Conservation (phyloP, 2,888 invertebrate genomes). For the Lymantria dispar region DNA sequence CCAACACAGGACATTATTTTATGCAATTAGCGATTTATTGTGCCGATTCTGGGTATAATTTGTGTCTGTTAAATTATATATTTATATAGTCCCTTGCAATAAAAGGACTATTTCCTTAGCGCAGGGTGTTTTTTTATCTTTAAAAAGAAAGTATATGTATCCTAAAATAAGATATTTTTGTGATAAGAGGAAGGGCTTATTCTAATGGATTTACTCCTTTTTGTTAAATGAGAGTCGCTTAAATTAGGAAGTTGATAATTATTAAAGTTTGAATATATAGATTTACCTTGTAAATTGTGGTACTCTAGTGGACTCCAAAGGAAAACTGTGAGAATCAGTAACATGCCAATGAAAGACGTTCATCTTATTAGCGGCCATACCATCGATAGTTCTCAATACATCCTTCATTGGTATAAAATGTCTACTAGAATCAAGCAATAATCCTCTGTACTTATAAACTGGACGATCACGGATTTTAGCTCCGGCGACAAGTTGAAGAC, state of each 20-base stretch:
- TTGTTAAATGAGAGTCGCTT: too few relatives aligned
- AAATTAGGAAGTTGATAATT: not conserved
- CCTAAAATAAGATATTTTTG: too few relatives aligned
- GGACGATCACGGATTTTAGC: conserved; percentile 90
- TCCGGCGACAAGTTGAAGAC: conserved; percentile 83
- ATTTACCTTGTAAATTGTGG: conserved; percentile 88
- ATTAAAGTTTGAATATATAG: not conserved
- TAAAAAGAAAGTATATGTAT: too few relatives aligned
- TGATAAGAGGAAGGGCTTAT: too few relatives aligned
- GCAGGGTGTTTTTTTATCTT: too few relatives aligned
- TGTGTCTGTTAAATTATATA: too few relatives aligned
- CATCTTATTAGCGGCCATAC: conserved; percentile 93
- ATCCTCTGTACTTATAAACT: conserved; percentile 91
- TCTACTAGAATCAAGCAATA: conserved; percentile 93
- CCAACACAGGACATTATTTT: too few relatives aligned
- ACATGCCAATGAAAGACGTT: conserved; percentile 97
- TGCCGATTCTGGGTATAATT: too few relatives aligned
- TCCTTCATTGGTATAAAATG: conserved; percentile 90
- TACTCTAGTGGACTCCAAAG: conserved; percentile 88
- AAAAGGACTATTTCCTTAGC: too few relatives aligned
- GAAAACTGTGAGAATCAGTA: conserved; percentile 96
- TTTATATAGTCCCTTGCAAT: too few relatives aligned
- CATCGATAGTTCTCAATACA: conserved; percentile 89
- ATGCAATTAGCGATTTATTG: too few relatives aligned
- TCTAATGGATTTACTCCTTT: too few relatives aligned